Evolutionary conservation across 1,140 invertebrate species (phyloP).

Genomic region (Radopholus similis): DNA sequence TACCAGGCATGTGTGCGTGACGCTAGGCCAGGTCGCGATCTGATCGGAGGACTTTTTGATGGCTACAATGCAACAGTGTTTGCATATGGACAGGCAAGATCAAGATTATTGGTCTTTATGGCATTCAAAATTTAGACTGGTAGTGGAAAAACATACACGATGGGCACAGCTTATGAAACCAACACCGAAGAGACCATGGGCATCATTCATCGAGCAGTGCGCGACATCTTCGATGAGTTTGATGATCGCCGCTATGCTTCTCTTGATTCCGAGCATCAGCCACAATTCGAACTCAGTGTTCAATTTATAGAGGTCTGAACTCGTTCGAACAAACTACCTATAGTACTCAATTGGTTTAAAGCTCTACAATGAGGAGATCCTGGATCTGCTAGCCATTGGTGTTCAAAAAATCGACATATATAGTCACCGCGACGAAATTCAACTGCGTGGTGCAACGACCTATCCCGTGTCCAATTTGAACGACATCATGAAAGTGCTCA

Average conservation of each 20-base stretch:
- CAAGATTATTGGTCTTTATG: not conserved
- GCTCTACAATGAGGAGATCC: constrained; percentile 64
- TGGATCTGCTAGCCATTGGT: constrained; percentile 62
- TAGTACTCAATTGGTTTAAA: constrained; percentile 48
- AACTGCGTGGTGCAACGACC: constrained; percentile 76
- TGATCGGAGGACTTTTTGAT: constrained; percentile 67
- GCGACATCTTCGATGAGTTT: constrained; percentile 63
- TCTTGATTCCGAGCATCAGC: constrained; percentile 59
- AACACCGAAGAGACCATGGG: constrained; percentile 52
- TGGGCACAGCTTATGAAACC: constrained; percentile 88
- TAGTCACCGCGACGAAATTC: constrained; percentile 75
- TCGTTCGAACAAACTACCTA: constrained; percentile 12
- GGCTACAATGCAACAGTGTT: constrained; percentile 66
- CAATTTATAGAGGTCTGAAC: constrained; percentile 62
- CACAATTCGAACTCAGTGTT: constrained; percentile 63
- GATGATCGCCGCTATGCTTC: constrained; percentile 52
- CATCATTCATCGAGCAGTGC: constrained; percentile 63
- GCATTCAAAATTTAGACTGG: constrained; percentile 70
- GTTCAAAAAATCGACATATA: no score
- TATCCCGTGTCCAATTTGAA: constrained; percentile 1
- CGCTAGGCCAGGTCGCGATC: no score
- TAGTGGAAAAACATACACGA: constrained; percentile 94
- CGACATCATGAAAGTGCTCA: constrained; percentile 45
- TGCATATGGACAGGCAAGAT: constrained; percentile 64
- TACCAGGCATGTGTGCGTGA: constrained; percentile 72